phyloP scores from a whole-genome alignment of 2,888 invertebrate genomes.

The Norana najaformis region DNA sequence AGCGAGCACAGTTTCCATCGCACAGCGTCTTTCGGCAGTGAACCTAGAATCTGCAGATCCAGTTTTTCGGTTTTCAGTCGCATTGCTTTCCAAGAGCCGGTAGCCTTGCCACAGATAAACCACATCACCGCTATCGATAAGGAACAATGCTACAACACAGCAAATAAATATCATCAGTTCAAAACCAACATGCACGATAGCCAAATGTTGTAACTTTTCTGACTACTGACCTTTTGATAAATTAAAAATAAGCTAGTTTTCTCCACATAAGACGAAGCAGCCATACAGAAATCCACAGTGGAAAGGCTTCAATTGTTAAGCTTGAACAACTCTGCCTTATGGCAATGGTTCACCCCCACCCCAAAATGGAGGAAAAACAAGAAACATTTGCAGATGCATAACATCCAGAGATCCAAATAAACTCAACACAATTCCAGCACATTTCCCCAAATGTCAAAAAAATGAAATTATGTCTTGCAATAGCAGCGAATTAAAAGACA shows the following conservation, averaged over 20 bases:
- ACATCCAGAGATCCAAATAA: neutral
- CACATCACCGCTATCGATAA: constrained; percentile 75
- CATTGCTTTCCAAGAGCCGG: constrained; percentile 72
- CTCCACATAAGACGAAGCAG: neutral
- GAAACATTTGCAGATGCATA: neutral
- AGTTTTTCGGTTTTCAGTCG: constrained; percentile 63
- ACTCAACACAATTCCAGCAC: neutral
- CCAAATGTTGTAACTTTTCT: neutral
- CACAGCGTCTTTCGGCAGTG: constrained; percentile 81
- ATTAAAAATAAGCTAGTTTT: neutral
- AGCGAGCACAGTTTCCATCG: constrained; percentile 79
- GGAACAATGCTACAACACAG: constrained; percentile 72
- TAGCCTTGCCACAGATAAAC: constrained; percentile 95
- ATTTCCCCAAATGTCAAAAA: neutral
- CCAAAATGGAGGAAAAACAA: neutral
- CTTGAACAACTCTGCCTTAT: neutral
- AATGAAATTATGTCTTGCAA: too few relatives aligned
- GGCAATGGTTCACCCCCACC: neutral
- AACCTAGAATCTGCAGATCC: constrained; percentile 78
- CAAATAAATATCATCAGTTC: neutral
- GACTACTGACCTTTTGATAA: neutral
- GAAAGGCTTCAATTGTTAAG: neutral
- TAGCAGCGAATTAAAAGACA: neutral
- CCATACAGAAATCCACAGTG: neutral
- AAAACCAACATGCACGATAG: neutral